A percentile compares a stretch with the other conserved stretches of the same genome.
Conservation (phyloP, 2,113 vertebrate genomes). For the Lasiurus borealis region DNA sequence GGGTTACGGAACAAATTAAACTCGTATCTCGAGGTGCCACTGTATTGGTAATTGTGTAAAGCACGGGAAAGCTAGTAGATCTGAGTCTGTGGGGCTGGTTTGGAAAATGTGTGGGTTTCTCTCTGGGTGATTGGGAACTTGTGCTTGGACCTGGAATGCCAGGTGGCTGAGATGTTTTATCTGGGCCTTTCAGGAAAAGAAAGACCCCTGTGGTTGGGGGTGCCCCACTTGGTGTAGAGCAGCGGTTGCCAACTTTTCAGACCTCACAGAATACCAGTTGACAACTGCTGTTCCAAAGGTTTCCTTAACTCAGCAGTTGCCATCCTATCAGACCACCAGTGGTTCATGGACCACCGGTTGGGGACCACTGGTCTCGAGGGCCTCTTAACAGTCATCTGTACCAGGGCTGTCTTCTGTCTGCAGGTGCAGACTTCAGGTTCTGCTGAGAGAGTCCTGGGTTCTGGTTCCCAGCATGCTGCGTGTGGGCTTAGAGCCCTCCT, state of each 20-base stretch:
- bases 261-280: too few relatives aligned
- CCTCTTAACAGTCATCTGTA: background rate
- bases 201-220: background rate
- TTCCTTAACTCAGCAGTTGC: too few relatives aligned
- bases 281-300: too few relatives aligned
- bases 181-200: background rate
- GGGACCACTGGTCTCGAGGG: background rate
- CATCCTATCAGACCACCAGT: too few relatives aligned
- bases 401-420: background rate
- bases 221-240: background rate
- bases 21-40: too few relatives aligned
- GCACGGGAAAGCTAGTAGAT: background rate
- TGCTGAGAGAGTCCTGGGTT: background rate
- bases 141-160: background rate
- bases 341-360: too few relatives aligned
- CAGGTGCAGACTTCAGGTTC: background rate
- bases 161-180: background rate
- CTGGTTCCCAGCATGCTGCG: background rate
- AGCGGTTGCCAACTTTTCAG: too few relatives aligned
- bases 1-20: too few relatives aligned
- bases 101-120: background rate
- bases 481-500: background rate
- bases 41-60: background rate
- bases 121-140: background rate
- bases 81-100: background rate